phyloP scores from a whole-genome alignment of 2,888 invertebrate genomes.

The Palloptera scutellata region DNA sequence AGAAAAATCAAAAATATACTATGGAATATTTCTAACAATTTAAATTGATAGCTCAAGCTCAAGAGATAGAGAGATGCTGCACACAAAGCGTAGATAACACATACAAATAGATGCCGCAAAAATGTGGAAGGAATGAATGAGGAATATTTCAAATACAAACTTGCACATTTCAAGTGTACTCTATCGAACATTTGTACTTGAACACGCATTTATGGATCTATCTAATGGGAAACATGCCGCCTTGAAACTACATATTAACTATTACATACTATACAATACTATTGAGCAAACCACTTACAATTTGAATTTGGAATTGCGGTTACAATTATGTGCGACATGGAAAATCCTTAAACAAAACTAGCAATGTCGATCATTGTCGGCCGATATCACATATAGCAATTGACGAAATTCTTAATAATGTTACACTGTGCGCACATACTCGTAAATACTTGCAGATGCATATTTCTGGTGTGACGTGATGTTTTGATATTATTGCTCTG shows the following conservation, averaged over 20 bases:
- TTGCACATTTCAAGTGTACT: too few species aligned
- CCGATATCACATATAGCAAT: conserved; percentile 13
- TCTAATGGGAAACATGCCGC: conserved; percentile 26
- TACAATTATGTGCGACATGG: neutral
- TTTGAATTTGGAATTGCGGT: conserved; percentile 26
- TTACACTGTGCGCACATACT: neutral
- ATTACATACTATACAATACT: too few species aligned
- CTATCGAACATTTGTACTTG: too few species aligned
- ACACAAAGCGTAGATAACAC: too few species aligned
- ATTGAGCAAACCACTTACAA: conserved; percentile 10
- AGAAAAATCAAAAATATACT: conserved; percentile 27
- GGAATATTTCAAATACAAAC: neutral
- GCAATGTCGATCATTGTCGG: neutral
- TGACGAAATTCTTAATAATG: neutral
- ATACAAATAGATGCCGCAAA: neutral
- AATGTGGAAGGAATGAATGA: neutral
- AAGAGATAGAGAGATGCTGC: conserved; percentile 44
- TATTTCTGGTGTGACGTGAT: too few species aligned
- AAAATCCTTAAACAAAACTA: conserved; percentile 17
- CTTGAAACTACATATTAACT: conserved; percentile 22
- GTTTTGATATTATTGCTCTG: too few species aligned
- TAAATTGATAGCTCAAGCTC: conserved; percentile 62
- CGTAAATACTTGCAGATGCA: too few species aligned
- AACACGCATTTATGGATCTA: neutral
- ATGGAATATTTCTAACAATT: conserved; percentile 52